A percentile compares a stretch with the other conserved stretches of the same genome.
Conservation (phyloP, 2,113 vertebrate species). For the Albula glossodonta region DNA sequence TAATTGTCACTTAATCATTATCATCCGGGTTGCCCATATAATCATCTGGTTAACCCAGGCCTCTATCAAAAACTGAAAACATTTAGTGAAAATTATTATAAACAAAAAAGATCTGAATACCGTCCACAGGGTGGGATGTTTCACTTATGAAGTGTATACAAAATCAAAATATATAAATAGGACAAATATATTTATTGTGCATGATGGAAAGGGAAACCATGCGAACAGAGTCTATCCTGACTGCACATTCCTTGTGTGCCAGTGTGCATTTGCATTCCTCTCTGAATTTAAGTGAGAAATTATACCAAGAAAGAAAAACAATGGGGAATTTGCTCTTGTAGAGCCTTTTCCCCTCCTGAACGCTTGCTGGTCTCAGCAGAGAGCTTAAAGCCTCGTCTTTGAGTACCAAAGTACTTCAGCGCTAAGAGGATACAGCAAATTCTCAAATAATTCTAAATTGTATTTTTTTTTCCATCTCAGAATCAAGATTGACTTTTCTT, state of each 20-base stretch:
- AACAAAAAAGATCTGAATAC: too few species aligned
- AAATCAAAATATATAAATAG: too few species aligned
- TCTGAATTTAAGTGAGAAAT: neutral
- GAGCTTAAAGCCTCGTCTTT: slow-evolving; percentile 4
- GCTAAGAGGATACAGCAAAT: slow-evolving; percentile 25
- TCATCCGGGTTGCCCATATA: too few species aligned
- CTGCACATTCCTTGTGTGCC: neutral
- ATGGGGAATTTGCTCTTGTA: neutral
- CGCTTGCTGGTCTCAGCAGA: slow-evolving; percentile 1
- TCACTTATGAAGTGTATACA: too few species aligned
- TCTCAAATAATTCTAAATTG: slow-evolving; percentile 23
- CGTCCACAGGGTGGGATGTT: too few species aligned
- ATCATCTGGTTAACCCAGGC: too few species aligned
- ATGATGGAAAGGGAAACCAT: neutral
- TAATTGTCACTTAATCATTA: too few species aligned
- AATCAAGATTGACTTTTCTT: slow-evolving; percentile 22
- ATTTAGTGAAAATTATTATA: too few species aligned
- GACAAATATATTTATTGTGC: too few species aligned
- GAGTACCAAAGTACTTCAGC: slow-evolving; percentile 8
- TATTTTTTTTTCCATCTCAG: slow-evolving; percentile 10
- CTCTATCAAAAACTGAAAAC: too few species aligned
- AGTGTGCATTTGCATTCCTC: neutral
- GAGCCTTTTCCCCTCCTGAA: neutral
- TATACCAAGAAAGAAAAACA: neutral
- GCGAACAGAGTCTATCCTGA: neutral